Percentiles rank a stretch among this genome's conserved stretches.
Conservation (phyloP, 2,113 vertebrate genomes). For the Chlamydotis undulata region DNA sequence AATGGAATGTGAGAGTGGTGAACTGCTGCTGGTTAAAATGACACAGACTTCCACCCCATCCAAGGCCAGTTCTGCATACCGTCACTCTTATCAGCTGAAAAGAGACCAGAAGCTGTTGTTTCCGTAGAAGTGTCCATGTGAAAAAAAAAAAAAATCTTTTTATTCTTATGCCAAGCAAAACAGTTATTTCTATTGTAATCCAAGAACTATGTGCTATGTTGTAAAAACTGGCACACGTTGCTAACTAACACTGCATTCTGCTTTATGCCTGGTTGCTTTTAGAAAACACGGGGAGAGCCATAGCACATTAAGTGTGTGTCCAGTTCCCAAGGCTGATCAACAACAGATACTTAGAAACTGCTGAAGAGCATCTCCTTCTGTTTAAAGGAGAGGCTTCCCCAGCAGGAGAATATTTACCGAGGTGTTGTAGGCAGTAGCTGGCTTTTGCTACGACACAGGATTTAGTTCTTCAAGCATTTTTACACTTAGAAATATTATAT, state of each 20-base stretch:
- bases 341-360: neutral
- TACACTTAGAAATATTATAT: neutral
- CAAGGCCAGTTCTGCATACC: neutral
- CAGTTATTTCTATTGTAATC: slow-evolving; percentile 50
- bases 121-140: slow-evolving; percentile 3
- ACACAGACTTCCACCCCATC: neutral
- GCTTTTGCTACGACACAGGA: neutral
- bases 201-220: neutral
- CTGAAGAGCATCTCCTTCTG: neutral
- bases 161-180: slow-evolving; percentile 70
- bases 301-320: neutral
- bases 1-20: neutral
- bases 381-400: slow-evolving; percentile 1
- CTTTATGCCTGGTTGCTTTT: neutral
- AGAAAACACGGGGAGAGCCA: neutral
- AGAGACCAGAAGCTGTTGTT: slow-evolving; percentile 54
- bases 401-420: neutral
- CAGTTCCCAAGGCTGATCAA: neutral
- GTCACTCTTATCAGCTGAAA: slow-evolving; percentile 53
- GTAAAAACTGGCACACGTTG: neutral
- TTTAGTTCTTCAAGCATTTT: neutral
- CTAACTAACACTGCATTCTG: neutral
- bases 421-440: neutral
- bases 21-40: slow-evolving; percentile 1
- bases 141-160: neutral